A percentile compares a stretch with the other conserved stretches of the same genome.
These are phyloP conservation scores for Ranitomeya imitator DNA, from an alignment of 2,113 vertebrate species.

Conservation along the genomic window DNA sequence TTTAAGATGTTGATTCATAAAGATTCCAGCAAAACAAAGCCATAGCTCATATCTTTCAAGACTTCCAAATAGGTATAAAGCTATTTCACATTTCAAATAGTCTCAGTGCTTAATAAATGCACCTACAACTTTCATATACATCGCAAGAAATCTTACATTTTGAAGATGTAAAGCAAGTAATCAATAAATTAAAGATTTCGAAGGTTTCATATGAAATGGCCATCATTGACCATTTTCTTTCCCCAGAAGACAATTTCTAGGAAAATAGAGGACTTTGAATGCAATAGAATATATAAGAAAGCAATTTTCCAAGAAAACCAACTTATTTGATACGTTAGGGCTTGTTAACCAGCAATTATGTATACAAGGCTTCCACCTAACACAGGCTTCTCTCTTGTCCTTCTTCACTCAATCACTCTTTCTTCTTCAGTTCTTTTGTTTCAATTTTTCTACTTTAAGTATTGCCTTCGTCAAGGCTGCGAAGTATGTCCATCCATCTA, in stretches of 20 bases:
- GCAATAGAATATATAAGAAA: neutral
- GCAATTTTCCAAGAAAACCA: neutral
- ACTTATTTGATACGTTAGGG: neutral
- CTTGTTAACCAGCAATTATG: neutral
- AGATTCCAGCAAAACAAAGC: neutral
- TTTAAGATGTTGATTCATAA: constrained; percentile 1
- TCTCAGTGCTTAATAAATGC: neutral
- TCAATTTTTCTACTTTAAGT: neutral
- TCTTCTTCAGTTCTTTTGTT: neutral
- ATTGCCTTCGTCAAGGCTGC: neutral
- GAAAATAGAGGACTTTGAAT: too few species aligned
- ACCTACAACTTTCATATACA: neutral
- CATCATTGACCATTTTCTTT: neutral
- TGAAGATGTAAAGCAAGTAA: neutral
- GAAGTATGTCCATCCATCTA: neutral
- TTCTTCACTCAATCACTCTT: neutral
- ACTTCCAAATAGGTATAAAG: neutral
- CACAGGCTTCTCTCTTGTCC: neutral
- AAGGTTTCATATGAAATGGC: neutral
- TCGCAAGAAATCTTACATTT: neutral
- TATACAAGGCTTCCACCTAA: neutral
- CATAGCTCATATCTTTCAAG: neutral
- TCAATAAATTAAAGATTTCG: neutral
- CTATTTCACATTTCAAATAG: too few species aligned
- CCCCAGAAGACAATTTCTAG: too few species aligned